Evolutionary conservation across 2,888 invertebrate genomes (phyloP).

Genomic region (Standfussiana lucernea): DNA sequence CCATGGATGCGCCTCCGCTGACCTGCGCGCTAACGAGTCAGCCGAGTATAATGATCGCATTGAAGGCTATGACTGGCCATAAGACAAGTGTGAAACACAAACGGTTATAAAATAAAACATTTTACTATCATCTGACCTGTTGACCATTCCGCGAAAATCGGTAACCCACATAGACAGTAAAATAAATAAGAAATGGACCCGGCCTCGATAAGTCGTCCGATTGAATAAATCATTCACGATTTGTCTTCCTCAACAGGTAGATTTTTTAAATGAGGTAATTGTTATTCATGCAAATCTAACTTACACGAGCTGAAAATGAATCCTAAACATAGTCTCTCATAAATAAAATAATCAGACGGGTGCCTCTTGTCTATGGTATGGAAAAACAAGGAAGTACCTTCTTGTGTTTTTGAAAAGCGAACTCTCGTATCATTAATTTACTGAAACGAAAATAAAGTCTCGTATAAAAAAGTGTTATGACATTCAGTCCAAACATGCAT

Average conservation of each 20-base stretch:
- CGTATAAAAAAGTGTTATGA: conserved; percentile 22
- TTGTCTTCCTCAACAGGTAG: conserved; percentile 87
- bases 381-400: conserved; percentile 72
- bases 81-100: conserved; percentile 75
- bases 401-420: conserved; percentile 30
- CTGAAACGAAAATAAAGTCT: conserved; percentile 16
- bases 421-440: conserved; percentile 29
- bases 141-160: conserved; percentile 75
- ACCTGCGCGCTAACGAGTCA: conserved; percentile 87
- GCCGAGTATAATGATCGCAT: conserved; percentile 86
- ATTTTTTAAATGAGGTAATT: conserved; percentile 87
- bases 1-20: conserved; percentile 84
- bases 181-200: conserved; percentile 79
- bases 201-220: conserved; percentile 82
- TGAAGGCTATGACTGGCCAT: conserved; percentile 83
- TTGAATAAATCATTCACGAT: conserved; percentile 87
- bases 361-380: conserved; percentile 72
- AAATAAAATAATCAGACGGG: conserved; percentile 86
- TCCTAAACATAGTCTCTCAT: conserved; percentile 85
- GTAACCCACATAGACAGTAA: conserved; percentile 82
- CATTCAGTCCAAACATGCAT: conserved; percentile 18
- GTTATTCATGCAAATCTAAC: conserved; percentile 87
- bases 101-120: conserved; percentile 73
- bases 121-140: conserved; percentile 75
- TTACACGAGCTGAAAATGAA: conserved; percentile 89